Percentiles rank a stretch among this genome's conserved stretches.
Conservation (phyloP, 2,113 vertebrate genomes). For the Cyanocitta stelleri region DNA sequence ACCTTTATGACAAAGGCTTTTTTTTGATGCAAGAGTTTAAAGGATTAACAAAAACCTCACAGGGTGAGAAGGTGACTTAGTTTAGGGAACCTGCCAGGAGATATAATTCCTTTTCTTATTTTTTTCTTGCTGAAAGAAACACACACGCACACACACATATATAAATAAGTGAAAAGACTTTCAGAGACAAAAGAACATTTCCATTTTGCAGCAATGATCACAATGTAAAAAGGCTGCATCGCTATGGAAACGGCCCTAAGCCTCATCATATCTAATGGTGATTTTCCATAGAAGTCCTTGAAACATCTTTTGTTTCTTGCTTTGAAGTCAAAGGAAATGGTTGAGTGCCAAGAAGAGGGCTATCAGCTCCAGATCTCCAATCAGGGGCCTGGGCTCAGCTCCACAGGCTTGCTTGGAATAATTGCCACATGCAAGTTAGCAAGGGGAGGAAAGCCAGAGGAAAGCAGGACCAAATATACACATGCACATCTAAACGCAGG, state of each 20-base stretch:
- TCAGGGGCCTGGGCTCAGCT: neutral
- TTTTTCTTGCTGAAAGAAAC: constrained; percentile 10
- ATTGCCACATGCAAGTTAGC: neutral
- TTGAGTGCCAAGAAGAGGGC: constrained; percentile 19
- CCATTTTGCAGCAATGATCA: constrained; percentile 68
- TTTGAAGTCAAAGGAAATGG: constrained; percentile 60
- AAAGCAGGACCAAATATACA: neutral
- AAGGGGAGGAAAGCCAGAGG: neutral
- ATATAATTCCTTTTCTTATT: constrained; percentile 36
- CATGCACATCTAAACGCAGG: neutral
- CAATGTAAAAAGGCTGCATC: constrained; percentile 64
- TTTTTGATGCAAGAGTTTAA: constrained; percentile 43
- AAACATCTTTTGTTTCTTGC: constrained; percentile 69
- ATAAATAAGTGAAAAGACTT: constrained; percentile 53
- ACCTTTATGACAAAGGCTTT: neutral
- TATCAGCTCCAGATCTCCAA: constrained; percentile 31
- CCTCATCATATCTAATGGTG: constrained; percentile 62
- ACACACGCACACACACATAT: neutral
- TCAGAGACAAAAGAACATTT: constrained; percentile 71
- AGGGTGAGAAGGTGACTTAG: constrained; percentile 6
- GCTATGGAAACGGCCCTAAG: constrained; percentile 71
- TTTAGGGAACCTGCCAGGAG: constrained; percentile 33
- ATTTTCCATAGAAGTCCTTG: constrained; percentile 72
- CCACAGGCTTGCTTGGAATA: neutral
- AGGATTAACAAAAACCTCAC: constrained; percentile 7